These are phyloP conservation scores for Exaiptasia diaphana DNA, from an alignment of 64 coral and sea anemone genomes.

Conservation along the genomic window DNA sequence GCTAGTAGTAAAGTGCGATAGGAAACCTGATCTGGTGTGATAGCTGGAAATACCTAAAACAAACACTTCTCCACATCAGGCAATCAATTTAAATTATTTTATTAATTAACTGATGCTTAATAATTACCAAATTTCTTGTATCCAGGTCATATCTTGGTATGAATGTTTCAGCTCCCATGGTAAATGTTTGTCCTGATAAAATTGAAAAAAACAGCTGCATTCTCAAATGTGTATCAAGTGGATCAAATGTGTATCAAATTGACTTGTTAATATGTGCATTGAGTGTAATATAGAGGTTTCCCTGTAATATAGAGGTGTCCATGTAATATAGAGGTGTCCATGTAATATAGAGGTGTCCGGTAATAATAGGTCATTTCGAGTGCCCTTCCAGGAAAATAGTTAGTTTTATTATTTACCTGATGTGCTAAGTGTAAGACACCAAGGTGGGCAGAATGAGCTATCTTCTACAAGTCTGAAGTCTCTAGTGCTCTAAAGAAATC, in stretches of 20 bases:
- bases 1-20: constrained; percentile 76
- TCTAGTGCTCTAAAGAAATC: constrained; percentile 63
- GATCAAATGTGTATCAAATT: too few species aligned
- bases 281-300: too few species aligned
- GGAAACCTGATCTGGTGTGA: constrained; percentile 60
- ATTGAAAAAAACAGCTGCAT: neutral
- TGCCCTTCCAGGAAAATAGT: too few species aligned
- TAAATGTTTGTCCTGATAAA: constrained; percentile 88
- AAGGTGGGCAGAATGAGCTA: constrained; percentile 80
- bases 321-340: too few species aligned
- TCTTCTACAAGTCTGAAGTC: constrained; percentile 99
- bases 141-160: constrained; percentile 80
- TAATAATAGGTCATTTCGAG: too few species aligned
- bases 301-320: too few species aligned
- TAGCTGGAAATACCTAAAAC: constrained; percentile 86
- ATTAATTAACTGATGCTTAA: too few species aligned
- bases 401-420: constrained; percentile 45
- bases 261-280: too few species aligned
- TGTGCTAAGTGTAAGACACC: constrained; percentile 78
- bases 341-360: too few species aligned
- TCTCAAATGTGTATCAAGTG: too few species aligned
- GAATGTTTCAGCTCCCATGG: constrained; percentile 83
- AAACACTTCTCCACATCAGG: neutral
- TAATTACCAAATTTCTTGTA: constrained; percentile 75
- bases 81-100: too few species aligned